phyloP scores from a whole-genome alignment of 2,888 invertebrate genomes.

The Andricus quercusramuli region DNA sequence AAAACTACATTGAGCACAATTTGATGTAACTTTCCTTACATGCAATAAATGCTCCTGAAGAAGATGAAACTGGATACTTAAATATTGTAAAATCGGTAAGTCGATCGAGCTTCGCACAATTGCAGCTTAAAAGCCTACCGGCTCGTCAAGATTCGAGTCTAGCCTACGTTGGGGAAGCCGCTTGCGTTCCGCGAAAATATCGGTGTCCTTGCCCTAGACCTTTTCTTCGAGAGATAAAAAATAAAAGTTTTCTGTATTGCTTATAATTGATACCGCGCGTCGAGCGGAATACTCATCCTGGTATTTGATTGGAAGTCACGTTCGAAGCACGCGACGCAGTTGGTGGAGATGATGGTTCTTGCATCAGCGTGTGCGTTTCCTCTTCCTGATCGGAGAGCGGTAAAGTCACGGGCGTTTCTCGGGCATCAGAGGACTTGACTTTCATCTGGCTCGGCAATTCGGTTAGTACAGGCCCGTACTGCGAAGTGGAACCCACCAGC shows the following conservation, averaged over 20 bases:
- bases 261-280: not conserved
- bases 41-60: constrained; percentile 16
- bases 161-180: constrained; percentile 31
- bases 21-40: constrained; percentile 20
- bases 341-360: constrained; percentile 65
- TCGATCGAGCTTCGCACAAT: not conserved
- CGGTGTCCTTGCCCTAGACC: constrained; percentile 10
- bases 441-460: constrained; percentile 76
- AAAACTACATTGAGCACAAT: constrained; percentile 34
- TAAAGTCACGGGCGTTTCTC: constrained; percentile 65
- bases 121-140: constrained; percentile 12
- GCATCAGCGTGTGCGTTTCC: constrained; percentile 75
- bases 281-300: constrained; percentile 67
- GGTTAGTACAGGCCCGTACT: constrained; percentile 78
- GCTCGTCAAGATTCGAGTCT: not conserved
- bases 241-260: constrained; percentile 1
- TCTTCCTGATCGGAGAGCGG: constrained; percentile 76
- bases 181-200: constrained; percentile 32
- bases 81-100: constrained; percentile 4
- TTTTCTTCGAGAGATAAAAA: constrained; percentile 9
- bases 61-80: constrained; percentile 1
- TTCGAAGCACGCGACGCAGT: constrained; percentile 62
- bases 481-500: constrained; percentile 79
- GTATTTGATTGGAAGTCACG: constrained; percentile 68
- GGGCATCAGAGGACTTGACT: constrained; percentile 65